phyloP scores from a whole-genome alignment of 2,113 vertebrate species.

The Phalacrocorax brasilianus region DNA sequence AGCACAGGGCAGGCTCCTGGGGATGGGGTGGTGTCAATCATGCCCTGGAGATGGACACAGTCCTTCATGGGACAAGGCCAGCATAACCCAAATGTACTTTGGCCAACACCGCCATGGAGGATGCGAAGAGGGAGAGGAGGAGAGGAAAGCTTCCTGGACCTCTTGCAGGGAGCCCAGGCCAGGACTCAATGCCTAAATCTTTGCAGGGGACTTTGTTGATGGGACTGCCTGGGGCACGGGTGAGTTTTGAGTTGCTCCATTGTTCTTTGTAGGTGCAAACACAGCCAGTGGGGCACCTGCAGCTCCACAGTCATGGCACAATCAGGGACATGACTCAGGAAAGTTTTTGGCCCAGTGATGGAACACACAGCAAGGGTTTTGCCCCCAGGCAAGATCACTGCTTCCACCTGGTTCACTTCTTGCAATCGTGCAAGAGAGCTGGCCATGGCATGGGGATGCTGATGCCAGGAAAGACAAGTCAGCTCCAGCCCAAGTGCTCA shows the following conservation, averaged over 20 bases:
- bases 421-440: fast-evolving
- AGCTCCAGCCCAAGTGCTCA: not conserved
- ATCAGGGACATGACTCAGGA: not conserved
- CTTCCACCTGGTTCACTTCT: not conserved
- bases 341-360: not conserved
- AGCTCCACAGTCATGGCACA: fast-evolving
- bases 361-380: not conserved
- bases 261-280: not conserved
- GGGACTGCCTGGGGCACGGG: fast-evolving
- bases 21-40: not conserved
- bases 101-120: not conserved
- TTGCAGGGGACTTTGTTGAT: not conserved
- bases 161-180: not conserved
- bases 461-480: not conserved
- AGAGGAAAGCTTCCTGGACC: not conserved
- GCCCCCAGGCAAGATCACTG: no score
- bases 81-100: not conserved
- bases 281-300: fast-evolving
- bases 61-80: not conserved
- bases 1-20: not conserved
- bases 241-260: not conserved
- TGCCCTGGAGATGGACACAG: not conserved
- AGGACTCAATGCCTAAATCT: not conserved
- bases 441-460: not conserved
- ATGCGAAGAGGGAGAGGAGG: not conserved